Evolutionary conservation across 2,888 invertebrate genomes (phyloP).

Genomic region (Gerris lacustris): DNA sequence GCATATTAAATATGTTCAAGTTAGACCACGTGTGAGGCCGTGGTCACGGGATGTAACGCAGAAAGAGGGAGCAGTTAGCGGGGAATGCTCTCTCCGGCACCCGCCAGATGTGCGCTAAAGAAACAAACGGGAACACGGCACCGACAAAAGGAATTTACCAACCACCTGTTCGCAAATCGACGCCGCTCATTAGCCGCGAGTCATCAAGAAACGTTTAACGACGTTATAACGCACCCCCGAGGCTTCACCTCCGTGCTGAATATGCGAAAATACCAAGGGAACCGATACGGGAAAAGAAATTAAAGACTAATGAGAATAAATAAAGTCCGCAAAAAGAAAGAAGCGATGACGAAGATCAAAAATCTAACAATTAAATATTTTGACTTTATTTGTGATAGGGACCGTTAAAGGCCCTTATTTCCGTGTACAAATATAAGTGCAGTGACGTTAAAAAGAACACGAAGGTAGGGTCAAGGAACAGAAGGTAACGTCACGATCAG

Average conservation of each 20-base stretch:
- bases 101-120: slow-evolving; percentile 5
- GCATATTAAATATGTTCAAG: too few relatives aligned
- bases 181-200: not conserved
- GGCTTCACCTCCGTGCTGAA: not conserved
- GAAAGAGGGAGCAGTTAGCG: not conserved
- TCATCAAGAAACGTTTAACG: slow-evolving; percentile 2
- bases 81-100: not conserved
- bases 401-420: too few relatives aligned
- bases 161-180: slow-evolving; percentile 3
- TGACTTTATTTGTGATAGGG: too few relatives aligned
- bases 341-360: too few relatives aligned
- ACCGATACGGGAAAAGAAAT: not conserved
- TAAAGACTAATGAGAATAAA: not conserved
- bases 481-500: not conserved
- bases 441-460: too few relatives aligned
- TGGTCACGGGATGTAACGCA: too few relatives aligned
- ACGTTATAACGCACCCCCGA: not conserved
- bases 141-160: not conserved
- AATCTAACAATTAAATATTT: too few relatives aligned
- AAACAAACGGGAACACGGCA: slow-evolving; percentile 1
- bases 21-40: too few relatives aligned
- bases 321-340: too few relatives aligned
- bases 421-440: too few relatives aligned
- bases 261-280: not conserved
- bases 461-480: not conserved